A percentile compares a stretch with the other conserved stretches of the same genome.
Evolutionary conservation across 2,888 invertebrate species (phyloP).

Genomic region (Chloromyia formosa): DNA sequence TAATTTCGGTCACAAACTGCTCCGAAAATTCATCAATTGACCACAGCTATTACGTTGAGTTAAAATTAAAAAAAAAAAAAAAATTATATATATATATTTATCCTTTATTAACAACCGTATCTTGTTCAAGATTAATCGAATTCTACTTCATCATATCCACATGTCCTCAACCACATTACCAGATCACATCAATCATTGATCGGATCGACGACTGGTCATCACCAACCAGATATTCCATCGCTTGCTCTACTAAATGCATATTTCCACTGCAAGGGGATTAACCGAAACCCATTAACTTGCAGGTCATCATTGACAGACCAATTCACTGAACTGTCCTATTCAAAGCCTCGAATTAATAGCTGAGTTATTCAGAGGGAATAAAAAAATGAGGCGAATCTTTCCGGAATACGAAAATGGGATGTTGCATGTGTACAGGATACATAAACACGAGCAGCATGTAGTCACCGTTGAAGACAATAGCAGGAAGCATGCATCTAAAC

Average conservation of each 20-base stretch:
- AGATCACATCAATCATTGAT: no score
- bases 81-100: no score
- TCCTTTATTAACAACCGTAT: no score
- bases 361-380: neutral
- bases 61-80: no score
- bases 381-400: conserved; percentile 7
- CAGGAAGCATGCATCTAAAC: conserved; percentile 24
- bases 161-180: no score
- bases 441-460: neutral
- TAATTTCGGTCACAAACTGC: no score
- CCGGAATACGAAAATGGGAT: neutral
- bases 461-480: conserved; percentile 24
- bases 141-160: no score
- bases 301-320: conserved; percentile 3
- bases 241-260: neutral
- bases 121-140: no score
- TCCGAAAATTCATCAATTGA: no score
- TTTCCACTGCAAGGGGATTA: neutral
- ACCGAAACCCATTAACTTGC: neutral
- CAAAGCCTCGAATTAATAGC: neutral
- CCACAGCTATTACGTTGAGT: no score
- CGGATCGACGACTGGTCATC: no score
- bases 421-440: neutral
- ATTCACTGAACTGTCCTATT: conserved; percentile 4
- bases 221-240: no score